Percentiles rank a stretch among this genome's conserved stretches.
Conservation (phyloP, 2,797 vertebrate genomes). For the Trachops cirrhosus region DNA sequence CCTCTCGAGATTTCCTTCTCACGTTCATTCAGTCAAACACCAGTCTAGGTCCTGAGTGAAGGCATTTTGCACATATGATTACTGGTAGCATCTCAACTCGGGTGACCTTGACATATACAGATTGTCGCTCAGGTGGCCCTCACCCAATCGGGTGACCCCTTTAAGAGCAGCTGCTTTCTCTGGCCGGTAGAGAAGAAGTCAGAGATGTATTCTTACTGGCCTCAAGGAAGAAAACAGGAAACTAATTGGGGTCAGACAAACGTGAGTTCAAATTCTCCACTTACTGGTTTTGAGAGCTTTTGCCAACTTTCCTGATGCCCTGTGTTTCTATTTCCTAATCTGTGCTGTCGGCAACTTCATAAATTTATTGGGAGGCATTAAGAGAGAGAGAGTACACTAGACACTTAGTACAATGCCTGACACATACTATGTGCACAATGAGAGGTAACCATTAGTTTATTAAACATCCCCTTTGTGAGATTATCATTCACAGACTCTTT, state of each 20-base stretch:
- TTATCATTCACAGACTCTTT: neutral
- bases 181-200: neutral
- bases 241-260: neutral
- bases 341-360: neutral
- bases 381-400: neutral
- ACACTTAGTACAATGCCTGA: too few species aligned
- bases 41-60: neutral
- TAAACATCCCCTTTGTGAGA: neutral
- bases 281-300: neutral
- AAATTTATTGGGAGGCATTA: neutral
- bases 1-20: neutral
- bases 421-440: fast-evolving
- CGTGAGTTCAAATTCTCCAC: neutral
- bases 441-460: neutral
- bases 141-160: neutral
- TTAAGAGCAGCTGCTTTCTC: neutral
- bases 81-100: neutral
- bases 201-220: neutral
- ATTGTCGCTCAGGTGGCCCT: neutral
- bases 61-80: neutral
- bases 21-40: neutral
- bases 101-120: neutral
- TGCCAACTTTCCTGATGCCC: neutral
- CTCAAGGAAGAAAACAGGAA: neutral
- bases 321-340: neutral